These are phyloP conservation scores for Pantherophis guttatus DNA, from an alignment of 2,113 vertebrate species.

Conservation along the genomic window DNA sequence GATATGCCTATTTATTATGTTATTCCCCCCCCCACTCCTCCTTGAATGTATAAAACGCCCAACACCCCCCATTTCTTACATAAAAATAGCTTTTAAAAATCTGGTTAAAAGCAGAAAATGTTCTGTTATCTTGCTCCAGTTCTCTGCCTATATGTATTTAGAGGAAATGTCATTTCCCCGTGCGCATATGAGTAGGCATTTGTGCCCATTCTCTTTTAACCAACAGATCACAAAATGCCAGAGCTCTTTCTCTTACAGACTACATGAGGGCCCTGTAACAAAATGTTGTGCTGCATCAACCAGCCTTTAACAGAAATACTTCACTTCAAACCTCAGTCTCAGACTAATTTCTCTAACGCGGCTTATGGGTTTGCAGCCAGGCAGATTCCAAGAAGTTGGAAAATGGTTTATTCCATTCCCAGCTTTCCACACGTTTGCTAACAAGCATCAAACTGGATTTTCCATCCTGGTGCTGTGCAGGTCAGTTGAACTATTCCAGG, in stretches of 20 bases:
- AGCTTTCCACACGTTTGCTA: not conserved
- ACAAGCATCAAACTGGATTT: not conserved
- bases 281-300: no score
- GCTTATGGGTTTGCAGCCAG: not conserved
- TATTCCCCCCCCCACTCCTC: slow-evolving; percentile 22
- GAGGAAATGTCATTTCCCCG: slow-evolving; percentile 32
- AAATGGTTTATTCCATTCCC: not conserved
- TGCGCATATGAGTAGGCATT: not conserved
- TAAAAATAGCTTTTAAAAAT: slow-evolving; percentile 3
- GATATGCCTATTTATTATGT: slow-evolving; percentile 69
- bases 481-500: not conserved
- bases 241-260: no score
- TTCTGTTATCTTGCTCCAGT: slow-evolving; percentile 38
- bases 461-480: not conserved
- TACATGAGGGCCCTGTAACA: not conserved
- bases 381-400: not conserved
- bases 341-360: not conserved
- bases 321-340: not conserved
- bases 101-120: slow-evolving; percentile 23
- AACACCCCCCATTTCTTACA: not conserved
- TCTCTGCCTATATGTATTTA: slow-evolving; percentile 39
- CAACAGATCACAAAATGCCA: not conserved
- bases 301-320: not conserved
- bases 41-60: slow-evolving; percentile 28
- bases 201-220: not conserved